Evolutionary conservation across 35 echinoderm and acorn worm species (phyloP), one percentile per base, ranked within the genome.

Genomic region (Hemicentrotus pulcherrimus): DNA sequence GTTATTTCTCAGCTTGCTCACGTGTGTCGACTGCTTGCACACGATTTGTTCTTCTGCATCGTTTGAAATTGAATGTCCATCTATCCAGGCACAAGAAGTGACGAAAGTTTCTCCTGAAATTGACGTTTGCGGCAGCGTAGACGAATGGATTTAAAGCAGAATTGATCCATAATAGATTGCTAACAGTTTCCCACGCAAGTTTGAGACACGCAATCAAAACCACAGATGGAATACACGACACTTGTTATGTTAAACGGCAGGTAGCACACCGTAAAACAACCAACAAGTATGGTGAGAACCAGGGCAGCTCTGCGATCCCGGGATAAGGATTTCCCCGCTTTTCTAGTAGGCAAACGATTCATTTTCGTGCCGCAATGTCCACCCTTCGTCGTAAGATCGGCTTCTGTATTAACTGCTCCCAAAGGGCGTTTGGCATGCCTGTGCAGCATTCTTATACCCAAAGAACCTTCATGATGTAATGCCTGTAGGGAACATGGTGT

Each of bases 131-230:
- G 6, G 94, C 31, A 30, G 96, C 96, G 59, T 97, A 97, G 30
- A 97, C 50, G 47, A 97, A 92, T 15, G 96, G 96, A 46, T 97
- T 97, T 22, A 97, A 35, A 24, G 96, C 91, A 13, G 95, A 96
- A 31, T 97, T 97, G 58, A 95, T 91, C 95, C 96, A 97, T 41
- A 97, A 46, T 19, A 97, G 59, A 33, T 95, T 94, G 87, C 86
- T 96, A 4, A 47, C 58, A 24, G 90, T 48, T 91, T 96, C 95
- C 96, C 96, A 97, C 3, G 88, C 86, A 22, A 55, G 32, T 6
- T 94, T 86, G n/a, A 47, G 12, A 6, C 46, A 94, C 78, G 86
- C 95, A 96, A 18, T 90, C 32, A 33, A 59, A 41, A 8, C 94
- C 86, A 47, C 96, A 96, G 6, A 96, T 47, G 19, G 92, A 60